phyloP scores from a whole-genome alignment of 2,797 vertebrate species.

The Poliocrania exsul region DNA sequence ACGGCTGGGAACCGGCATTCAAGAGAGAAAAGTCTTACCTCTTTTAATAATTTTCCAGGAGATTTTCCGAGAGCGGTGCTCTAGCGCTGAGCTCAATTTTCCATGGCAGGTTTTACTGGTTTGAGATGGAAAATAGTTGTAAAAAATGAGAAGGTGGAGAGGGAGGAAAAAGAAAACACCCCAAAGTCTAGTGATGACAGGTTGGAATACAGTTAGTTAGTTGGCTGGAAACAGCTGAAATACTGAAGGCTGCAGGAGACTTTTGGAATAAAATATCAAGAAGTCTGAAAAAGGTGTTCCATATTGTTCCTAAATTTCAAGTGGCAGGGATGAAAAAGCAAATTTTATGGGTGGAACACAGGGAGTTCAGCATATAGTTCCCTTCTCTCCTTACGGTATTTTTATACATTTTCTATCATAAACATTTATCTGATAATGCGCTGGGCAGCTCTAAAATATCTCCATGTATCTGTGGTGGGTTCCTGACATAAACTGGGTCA shows the following conservation, averaged over 20 bases:
- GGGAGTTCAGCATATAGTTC: not conserved
- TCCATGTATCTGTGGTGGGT: rapidly evolving
- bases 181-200: not conserved
- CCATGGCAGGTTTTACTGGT: not conserved
- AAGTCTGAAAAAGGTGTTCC: not conserved
- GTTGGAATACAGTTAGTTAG: not conserved
- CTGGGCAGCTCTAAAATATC: not conserved
- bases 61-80: not conserved
- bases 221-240: not conserved
- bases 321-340: not conserved
- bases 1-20: not conserved
- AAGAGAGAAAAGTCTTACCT: not conserved
- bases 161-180: not conserved
- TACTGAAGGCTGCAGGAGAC: not conserved
- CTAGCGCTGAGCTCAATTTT: not conserved
- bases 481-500: not conserved
- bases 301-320: not conserved
- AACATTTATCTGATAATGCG: not conserved
- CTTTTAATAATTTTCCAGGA: not conserved
- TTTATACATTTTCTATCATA: not conserved
- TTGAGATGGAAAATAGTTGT: not conserved
- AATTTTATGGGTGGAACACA: not conserved
- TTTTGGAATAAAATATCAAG: not conserved
- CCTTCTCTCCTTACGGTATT: not conserved
- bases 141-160: not conserved